Conservation (phyloP, 2,797 vertebrate genomes). For the Coccyzus lansbergi region DNA sequence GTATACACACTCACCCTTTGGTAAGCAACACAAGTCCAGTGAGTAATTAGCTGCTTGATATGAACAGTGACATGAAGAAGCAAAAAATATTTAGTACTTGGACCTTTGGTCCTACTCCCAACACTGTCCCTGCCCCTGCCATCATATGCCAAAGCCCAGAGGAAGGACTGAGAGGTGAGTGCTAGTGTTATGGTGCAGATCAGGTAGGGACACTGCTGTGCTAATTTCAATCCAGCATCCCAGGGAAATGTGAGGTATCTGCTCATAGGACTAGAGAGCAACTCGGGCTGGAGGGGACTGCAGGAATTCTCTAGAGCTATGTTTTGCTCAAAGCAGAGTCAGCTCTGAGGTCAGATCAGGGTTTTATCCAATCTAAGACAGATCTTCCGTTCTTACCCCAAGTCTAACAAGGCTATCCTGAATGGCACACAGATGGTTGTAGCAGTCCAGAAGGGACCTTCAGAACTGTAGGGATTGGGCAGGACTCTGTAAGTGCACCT, state of each 20-base stretch:
- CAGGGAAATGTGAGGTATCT: background rate
- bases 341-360: background rate
- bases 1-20: background rate
- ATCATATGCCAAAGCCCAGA: background rate
- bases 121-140: background rate
- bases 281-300: background rate
- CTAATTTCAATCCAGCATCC: background rate
- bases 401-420: background rate
- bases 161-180: background rate
- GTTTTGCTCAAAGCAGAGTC: background rate
- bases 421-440: background rate
- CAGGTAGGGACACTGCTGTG: background rate
- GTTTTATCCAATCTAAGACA: background rate
- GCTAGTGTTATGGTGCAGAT: background rate
- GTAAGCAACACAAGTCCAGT: background rate
- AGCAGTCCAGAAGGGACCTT: background rate
- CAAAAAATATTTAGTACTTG: background rate
- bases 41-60: background rate
- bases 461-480: fast-evolving
- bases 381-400: background rate
- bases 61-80: background rate
- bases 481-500: background rate
- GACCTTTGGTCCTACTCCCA: background rate
- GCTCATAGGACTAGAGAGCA: background rate
- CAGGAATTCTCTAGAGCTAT: background rate